These are phyloP conservation scores for Mormyrus hasselquistii DNA, from an alignment of 2,797 vertebrate species.

Conservation along the genomic window DNA sequence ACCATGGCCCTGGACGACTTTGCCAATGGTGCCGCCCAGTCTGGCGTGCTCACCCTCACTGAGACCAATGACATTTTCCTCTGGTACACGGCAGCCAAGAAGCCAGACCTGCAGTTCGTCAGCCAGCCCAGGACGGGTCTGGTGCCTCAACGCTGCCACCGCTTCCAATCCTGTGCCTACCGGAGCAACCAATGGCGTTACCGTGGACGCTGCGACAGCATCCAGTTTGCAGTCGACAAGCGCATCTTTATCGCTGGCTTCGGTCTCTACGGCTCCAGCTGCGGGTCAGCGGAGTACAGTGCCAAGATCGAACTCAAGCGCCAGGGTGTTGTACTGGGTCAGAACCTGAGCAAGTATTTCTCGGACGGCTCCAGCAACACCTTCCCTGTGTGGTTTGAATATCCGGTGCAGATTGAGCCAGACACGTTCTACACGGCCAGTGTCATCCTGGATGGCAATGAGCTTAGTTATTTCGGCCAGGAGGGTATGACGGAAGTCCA, in stretches of 20 bases:
- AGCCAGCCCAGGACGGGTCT: constrained; percentile 86
- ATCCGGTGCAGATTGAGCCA: constrained; percentile 92
- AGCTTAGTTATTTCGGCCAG: constrained; percentile 95
- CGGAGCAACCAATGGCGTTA: constrained; percentile 99
- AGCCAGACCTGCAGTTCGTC: constrained; percentile 85
- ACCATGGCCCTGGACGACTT: constrained; percentile 96
- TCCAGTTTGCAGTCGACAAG: constrained; percentile 95
- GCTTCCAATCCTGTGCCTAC: constrained; percentile 96
- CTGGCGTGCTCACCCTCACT: constrained; percentile 85
- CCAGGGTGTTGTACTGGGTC: constrained; percentile 84
- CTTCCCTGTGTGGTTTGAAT: constrained; percentile 95
- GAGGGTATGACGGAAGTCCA: constrained; percentile 98
- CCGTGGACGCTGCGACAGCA: constrained; percentile 91
- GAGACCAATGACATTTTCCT: constrained; percentile 98
- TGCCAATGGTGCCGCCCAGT: constrained; percentile 91
- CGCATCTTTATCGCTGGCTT: constrained; percentile 93
- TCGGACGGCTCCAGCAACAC: constrained; percentile 96
- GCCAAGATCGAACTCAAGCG: constrained; percentile 95
- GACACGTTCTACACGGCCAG: constrained; percentile 97
- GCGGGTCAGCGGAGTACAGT: constrained; percentile 91
- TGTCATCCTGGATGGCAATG: constrained; percentile 87
- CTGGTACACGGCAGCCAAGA: constrained; percentile 95
- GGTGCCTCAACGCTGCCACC: constrained; percentile 87
- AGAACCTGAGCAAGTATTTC: constrained; percentile 94
- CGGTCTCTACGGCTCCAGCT: constrained; percentile 92